Evolutionary conservation across 2,797 vertebrate species (phyloP).

Genomic region (Pseudochirops cupreus): DNA sequence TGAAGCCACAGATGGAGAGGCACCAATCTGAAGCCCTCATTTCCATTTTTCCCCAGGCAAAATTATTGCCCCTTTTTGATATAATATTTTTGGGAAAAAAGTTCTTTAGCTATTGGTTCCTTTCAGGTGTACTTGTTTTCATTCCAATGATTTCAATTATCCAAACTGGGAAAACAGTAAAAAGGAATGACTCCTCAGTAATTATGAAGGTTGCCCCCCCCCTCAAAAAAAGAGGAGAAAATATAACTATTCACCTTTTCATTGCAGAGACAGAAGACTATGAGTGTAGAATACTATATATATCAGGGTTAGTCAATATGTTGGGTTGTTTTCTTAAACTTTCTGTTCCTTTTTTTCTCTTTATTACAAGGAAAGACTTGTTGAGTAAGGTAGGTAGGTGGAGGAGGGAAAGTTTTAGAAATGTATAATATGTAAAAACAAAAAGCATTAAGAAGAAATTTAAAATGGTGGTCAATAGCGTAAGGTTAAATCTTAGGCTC

Average conservation of each 20-base stretch:
- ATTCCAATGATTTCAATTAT: constrained; percentile 9
- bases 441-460: background rate
- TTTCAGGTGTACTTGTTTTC: constrained; percentile 39
- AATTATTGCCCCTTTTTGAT: background rate
- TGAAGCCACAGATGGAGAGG: background rate
- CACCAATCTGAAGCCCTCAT: background rate
- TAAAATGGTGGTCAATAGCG: too few relatives aligned
- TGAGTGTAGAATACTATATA: background rate
- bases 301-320: background rate
- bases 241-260: background rate
- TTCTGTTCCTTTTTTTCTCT: background rate
- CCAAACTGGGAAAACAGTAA: background rate
- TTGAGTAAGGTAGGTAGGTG: background rate
- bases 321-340: background rate
- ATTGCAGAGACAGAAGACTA: too few relatives aligned
- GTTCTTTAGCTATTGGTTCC: background rate
- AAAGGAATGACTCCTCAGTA: background rate
- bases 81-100: background rate
- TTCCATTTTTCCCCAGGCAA: background rate
- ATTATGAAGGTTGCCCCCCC: background rate
- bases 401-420: background rate
- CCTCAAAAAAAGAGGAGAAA: background rate
- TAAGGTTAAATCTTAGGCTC: too few relatives aligned
- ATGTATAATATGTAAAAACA: background rate
- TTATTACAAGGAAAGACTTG: background rate